Percentiles rank a stretch among this genome's conserved stretches.
Conservation (phyloP, 2,888 invertebrate species). For the Andrena hattorfiana region DNA sequence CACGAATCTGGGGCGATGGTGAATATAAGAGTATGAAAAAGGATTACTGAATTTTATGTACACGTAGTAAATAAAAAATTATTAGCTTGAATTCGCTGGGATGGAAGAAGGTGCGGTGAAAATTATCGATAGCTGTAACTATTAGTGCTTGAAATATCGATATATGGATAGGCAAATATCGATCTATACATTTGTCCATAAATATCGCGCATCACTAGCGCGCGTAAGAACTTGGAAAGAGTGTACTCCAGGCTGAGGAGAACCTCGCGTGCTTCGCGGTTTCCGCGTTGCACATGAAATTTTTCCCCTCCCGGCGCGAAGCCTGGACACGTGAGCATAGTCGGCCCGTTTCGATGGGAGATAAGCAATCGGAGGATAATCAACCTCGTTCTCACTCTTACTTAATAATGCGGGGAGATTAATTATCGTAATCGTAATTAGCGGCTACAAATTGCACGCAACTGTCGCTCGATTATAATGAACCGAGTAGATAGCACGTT, state of each 20-base stretch:
- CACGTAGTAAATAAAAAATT: too few species aligned
- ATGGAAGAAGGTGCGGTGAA: too few species aligned
- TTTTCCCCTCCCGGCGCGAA: neutral
- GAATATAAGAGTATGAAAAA: too few species aligned
- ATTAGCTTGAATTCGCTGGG: too few species aligned
- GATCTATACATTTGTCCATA: too few species aligned
- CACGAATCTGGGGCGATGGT: too few species aligned
- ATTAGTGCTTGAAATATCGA: too few species aligned
- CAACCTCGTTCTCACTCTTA: conserved; percentile 24
- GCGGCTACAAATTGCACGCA: conserved; percentile 17
- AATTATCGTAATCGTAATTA: conserved; percentile 35
- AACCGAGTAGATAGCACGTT: conserved; percentile 4
- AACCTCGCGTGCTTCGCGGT: neutral
- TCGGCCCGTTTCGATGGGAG: conserved; percentile 2
- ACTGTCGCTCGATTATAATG: conserved; percentile 23
- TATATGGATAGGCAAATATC: too few species aligned
- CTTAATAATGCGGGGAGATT: conserved; percentile 26
- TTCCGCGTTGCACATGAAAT: conserved; percentile 22
- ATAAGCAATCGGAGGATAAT: conserved; percentile 28
- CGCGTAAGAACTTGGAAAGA: neutral
- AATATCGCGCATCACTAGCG: too few species aligned
- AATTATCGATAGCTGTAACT: too few species aligned
- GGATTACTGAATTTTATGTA: too few species aligned
- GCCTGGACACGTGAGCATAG: neutral
- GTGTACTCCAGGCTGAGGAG: neutral